A percentile compares a stretch with the other conserved stretches of the same genome.
Evolutionary conservation across 2,113 vertebrate species (phyloP).

Genomic region (Silurus asotus): DNA sequence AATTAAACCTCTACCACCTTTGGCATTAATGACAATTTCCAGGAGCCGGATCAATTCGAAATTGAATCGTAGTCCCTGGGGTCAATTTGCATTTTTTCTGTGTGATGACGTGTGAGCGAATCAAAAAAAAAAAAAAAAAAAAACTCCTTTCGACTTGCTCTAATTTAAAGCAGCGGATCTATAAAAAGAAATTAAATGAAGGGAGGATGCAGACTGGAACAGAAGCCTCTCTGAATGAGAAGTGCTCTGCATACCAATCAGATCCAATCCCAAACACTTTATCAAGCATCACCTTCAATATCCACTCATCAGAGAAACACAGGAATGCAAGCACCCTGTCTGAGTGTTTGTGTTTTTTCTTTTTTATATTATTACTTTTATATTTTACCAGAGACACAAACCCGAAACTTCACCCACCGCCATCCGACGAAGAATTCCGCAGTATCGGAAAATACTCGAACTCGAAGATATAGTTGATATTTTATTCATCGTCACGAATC

Average conservation of each 20-base stretch:
- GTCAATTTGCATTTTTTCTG: constrained; percentile 46
- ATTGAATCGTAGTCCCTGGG: constrained; percentile 29
- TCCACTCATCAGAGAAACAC: background rate
- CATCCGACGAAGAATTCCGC: constrained; percentile 9
- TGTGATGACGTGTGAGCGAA: constrained; percentile 29
- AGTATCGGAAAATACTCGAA: constrained; percentile 5
- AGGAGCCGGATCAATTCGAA: constrained; percentile 31
- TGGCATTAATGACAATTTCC: constrained; percentile 44
- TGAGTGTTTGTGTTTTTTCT: no score
- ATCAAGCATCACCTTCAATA: constrained; percentile 15
- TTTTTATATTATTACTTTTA: background rate
- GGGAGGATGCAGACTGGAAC: constrained; percentile 24
- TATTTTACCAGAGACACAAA: background rate
- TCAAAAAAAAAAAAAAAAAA: background rate
- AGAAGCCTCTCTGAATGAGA: background rate
- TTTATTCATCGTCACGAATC: constrained; percentile 49
- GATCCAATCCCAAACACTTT: background rate
- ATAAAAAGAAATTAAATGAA: constrained; percentile 42
- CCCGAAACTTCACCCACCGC: background rate
- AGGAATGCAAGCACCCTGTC: background rate
- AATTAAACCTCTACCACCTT: constrained; percentile 42
- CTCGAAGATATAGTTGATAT: constrained; percentile 41
- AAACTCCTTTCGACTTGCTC: constrained; percentile 30
- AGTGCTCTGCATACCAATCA: constrained; percentile 12
- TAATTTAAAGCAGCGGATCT: constrained; percentile 37